These are phyloP conservation scores for Hyposoter didymator DNA, from an alignment of 2,888 invertebrate species.

Conservation along the genomic window DNA sequence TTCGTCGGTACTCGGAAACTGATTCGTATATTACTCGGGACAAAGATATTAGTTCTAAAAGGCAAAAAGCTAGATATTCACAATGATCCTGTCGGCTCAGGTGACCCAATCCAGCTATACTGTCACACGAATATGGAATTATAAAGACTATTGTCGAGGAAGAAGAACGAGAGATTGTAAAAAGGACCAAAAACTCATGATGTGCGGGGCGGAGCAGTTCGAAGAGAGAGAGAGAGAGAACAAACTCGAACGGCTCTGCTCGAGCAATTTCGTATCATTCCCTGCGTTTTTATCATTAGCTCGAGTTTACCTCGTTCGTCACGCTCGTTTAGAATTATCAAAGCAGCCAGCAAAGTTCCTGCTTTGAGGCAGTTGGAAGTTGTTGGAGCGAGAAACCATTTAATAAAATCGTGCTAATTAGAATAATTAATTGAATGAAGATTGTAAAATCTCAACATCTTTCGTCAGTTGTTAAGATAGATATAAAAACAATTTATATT, in stretches of 20 bases:
- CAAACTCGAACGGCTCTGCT: not conserved
- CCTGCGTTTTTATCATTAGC: not conserved
- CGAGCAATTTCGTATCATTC: not conserved
- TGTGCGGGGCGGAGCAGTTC: conserved; percentile 15
- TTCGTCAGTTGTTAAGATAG: not conserved
- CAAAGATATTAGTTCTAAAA: conserved; percentile 16
- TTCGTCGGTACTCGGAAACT: not conserved
- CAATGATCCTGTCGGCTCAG: conserved; percentile 29
- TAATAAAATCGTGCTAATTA: not conserved
- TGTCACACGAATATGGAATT: conserved; percentile 35
- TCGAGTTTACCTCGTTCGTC: not conserved
- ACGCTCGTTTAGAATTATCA: not conserved
- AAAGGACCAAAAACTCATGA: not conserved
- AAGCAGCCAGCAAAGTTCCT: not conserved
- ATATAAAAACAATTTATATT: not conserved
- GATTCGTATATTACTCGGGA: conserved; percentile 14
- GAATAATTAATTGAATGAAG: not conserved
- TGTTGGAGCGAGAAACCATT: not conserved
- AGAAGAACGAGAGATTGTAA: conserved; percentile 20
- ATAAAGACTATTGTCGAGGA: conserved; percentile 31
- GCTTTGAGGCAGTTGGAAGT: not conserved
- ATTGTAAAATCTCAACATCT: not conserved
- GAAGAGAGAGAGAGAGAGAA: conserved; percentile 15
- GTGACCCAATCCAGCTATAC: conserved; percentile 45
- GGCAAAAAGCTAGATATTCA: conserved; percentile 6